Evolutionary conservation across 2,888 invertebrate genomes (phyloP).

Genomic region (Drosophila mimetica): DNA sequence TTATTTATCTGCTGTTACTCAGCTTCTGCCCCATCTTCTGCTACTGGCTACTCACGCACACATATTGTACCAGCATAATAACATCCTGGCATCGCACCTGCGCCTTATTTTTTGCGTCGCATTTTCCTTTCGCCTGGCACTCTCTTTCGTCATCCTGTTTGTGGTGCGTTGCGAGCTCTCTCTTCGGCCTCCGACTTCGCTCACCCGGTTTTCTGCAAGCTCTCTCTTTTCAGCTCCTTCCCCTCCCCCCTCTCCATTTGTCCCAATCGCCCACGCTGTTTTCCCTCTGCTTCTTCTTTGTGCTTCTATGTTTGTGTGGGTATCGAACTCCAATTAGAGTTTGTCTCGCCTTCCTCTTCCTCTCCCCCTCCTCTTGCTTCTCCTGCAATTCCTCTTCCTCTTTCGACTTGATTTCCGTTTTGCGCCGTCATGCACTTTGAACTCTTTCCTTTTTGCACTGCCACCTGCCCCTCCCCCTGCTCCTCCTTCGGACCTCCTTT

Average conservation of each 20-base stretch:
- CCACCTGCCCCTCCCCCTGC: constrained; percentile 5
- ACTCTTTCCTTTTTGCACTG: constrained; percentile 29
- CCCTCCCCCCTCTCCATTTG: constrained; percentile 6
- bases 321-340: constrained; percentile 46
- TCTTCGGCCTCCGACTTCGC: constrained; percentile 31
- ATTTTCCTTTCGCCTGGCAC: constrained; percentile 66
- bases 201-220: constrained; percentile 51
- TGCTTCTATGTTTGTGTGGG: constrained; percentile 9
- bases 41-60: constrained; percentile 1
- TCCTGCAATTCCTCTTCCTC: background rate
- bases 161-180: constrained; percentile 2
- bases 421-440: constrained; percentile 47
- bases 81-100: constrained; percentile 64
- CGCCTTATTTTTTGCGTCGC: constrained; percentile 72
- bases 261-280: constrained; percentile 38
- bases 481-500: background rate
- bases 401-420: constrained; percentile 53
- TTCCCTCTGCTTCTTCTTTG: constrained; percentile 4
- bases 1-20: background rate
- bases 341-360: constrained; percentile 18
- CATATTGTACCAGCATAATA: background rate
- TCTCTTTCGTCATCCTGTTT: constrained; percentile 52
- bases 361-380: too few relatives aligned
- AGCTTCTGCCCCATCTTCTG: background rate
- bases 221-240: constrained; percentile 5